Evolutionary conservation across 2,888 invertebrate genomes (phyloP), one percentile per base, ranked within the genome.

Genomic region (Drosophila meridiana): DNA sequence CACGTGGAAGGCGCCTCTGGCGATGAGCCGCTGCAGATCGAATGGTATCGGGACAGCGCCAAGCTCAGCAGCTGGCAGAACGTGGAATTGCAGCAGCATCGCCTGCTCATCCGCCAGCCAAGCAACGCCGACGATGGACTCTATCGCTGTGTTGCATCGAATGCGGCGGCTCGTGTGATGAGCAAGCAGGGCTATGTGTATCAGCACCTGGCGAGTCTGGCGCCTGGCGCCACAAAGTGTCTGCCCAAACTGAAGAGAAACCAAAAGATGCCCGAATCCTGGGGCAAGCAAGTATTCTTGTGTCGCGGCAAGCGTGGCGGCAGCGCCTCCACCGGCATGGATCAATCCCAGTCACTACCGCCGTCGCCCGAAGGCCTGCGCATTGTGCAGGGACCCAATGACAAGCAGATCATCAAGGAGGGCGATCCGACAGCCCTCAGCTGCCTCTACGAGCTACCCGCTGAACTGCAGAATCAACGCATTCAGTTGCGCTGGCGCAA

Each of bases 101-200:
- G 90, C 4, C 74, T 93, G 11, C 73, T 91, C n/a, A 90, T 93
- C 61, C 89, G 86, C 32, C 91, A 89, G 74, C 93, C 93, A 5
- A 89, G 81, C 26, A 63, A 55, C 40, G 76, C 79, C 34, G 95
- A 96, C 89, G 96, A 96, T 92, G 97, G 97, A 0, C 94, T 96
- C 65, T 97, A 97, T 93, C 95, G 95, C 32, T 97, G 97, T 91
- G 93, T 94, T 58, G 96, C 95, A 26, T 94, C 94, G 69, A 97
- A 96, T 93, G 94, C 95, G 42, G 96, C 96, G 7, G 96, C 96
- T 0, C 89, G 91, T 0, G 90, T 91, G 36, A 92, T 92, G 86
- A 93, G 92, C 73, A 92, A 92, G 58, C 91, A 91, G 65, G 91
- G 92, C 36, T 93, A 89, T 62, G 71, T 88, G 26, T 80, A 79